These are phyloP conservation scores for Leptoclinus maculatus DNA, from an alignment of 2,797 vertebrate species.

Conservation along the genomic window DNA sequence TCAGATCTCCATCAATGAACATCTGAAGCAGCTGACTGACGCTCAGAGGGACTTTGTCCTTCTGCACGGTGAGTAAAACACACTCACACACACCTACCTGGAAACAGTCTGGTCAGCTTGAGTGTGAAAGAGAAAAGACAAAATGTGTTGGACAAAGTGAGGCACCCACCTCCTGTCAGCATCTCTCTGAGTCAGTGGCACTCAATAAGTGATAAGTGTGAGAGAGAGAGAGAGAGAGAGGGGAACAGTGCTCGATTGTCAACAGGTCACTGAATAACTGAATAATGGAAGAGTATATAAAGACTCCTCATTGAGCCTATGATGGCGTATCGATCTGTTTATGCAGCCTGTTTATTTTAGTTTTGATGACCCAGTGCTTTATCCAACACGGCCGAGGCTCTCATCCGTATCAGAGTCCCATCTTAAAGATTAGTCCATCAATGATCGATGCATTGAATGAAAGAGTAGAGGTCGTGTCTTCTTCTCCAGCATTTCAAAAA, in stretches of 20 bases:
- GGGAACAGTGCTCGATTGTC: neutral
- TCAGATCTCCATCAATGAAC: constrained; percentile 92
- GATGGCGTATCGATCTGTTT: constrained; percentile 38
- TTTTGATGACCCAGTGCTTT: constrained; percentile 13
- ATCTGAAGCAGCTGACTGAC: constrained; percentile 93
- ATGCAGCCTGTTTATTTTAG: constrained; percentile 32
- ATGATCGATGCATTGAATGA: constrained; percentile 14
- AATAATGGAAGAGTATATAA: constrained; percentile 23
- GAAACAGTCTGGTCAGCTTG: constrained; percentile 18
- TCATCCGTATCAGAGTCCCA: neutral
- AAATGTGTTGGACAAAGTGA: constrained; percentile 12
- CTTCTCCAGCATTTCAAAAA: neutral
- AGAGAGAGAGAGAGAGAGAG: neutral
- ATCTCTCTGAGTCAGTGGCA: constrained; percentile 11
- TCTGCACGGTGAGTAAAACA: constrained; percentile 88
- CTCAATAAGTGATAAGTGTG: constrained; percentile 18
- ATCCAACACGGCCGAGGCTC: neutral
- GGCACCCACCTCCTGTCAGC: constrained; percentile 21
- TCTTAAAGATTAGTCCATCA: neutral
- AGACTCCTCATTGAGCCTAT: neutral
- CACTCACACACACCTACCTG: neutral
- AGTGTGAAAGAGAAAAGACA: constrained; percentile 12
- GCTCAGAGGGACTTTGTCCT: constrained; percentile 94
- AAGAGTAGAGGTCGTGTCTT: neutral
- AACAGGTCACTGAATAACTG: constrained; percentile 32